These are phyloP conservation scores for Saguinus midas DNA, from an alignment of 2,113 vertebrate species.

Conservation along the genomic window DNA sequence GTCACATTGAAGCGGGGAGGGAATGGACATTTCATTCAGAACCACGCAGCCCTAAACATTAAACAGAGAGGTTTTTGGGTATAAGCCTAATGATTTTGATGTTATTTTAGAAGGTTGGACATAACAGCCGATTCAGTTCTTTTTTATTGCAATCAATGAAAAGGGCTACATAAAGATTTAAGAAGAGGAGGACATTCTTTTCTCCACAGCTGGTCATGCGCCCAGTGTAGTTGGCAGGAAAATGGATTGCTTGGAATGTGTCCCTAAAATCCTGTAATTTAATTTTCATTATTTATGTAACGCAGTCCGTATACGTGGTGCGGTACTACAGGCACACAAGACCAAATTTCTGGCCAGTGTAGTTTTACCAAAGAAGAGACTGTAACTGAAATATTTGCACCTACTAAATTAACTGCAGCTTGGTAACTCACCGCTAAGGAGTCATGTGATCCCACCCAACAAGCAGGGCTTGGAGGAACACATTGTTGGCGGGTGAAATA, in stretches of 20 bases:
- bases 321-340: slow-evolving; percentile 58
- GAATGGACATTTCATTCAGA: background rate
- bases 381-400: slow-evolving; percentile 1
- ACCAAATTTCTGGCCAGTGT: slow-evolving; percentile 70
- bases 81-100: background rate
- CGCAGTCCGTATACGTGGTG: slow-evolving; percentile 65
- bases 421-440: background rate
- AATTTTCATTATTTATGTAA: slow-evolving; percentile 81
- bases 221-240: slow-evolving; percentile 76
- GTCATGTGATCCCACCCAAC: background rate
- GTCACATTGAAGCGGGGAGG: background rate
- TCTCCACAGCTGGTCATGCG: slow-evolving; percentile 76
- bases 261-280: slow-evolving; percentile 79
- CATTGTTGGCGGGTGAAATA: background rate
- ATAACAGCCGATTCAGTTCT: background rate
- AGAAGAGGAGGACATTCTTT: slow-evolving; percentile 69
- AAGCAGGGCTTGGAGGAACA: background rate
- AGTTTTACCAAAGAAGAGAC: slow-evolving; percentile 36
- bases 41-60: background rate
- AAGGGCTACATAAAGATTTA: slow-evolving; percentile 76
- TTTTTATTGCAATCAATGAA: slow-evolving; percentile 63
- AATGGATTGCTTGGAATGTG: slow-evolving; percentile 75
- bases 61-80: background rate
- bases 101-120: slow-evolving; percentile 34
- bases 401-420: background rate